Conservation (phyloP, 2,113 vertebrate species). For the Mus musculus region GRCm39 chr6:35541001-35541500, state of each 20-base stretch:
- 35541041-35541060: not conserved
- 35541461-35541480: not conserved
- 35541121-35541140: too few species aligned
- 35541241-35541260: not conserved
- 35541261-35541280: not conserved
- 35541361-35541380: not conserved
- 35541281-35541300: not conserved
- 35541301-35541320: not conserved
- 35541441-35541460: not conserved
- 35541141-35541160: not conserved
- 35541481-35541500: slow-evolving; percentile 32
- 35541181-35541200: not conserved
- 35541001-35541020: not conserved
- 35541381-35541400: slow-evolving; percentile 30
- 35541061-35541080: not conserved
- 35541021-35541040: too few species aligned
- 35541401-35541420: slow-evolving; percentile 27
- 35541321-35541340: not conserved
- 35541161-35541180: not conserved
- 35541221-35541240: not conserved
- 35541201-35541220: not conserved
- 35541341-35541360: slow-evolving; percentile 9
- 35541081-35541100: not conserved
- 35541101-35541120: not conserved
- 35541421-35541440: not conserved